These are phyloP conservation scores for Herpetotheres cachinnans DNA, from an alignment of 2,113 vertebrate species.

Conservation along the genomic window DNA sequence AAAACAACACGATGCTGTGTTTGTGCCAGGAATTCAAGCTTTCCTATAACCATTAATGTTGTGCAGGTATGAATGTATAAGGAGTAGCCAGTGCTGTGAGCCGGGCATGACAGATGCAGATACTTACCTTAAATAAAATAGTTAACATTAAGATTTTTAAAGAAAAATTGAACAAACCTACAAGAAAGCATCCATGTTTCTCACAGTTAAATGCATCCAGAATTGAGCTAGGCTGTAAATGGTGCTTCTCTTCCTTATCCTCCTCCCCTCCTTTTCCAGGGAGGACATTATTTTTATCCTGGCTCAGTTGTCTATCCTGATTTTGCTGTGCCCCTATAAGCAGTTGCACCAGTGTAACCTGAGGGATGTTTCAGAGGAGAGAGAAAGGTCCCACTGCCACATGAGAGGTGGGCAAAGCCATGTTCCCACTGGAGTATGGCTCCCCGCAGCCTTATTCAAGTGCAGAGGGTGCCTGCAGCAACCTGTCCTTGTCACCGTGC, in stretches of 20 bases:
- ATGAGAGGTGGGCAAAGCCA: rapidly evolving
- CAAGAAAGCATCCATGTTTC: neutral
- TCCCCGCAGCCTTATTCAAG: neutral
- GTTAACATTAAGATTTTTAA: neutral
- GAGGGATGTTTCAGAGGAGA: neutral
- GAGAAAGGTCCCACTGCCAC: neutral
- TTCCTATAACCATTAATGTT: neutral
- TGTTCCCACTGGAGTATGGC: rapidly evolving
- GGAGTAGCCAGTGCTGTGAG: neutral
- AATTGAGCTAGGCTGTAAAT: neutral
- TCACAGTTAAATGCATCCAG: neutral
- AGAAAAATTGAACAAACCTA: neutral
- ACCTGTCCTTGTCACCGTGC: neutral
- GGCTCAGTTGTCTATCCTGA: neutral
- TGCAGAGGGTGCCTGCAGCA: neutral
- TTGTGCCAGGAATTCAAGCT: neutral
- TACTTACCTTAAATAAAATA: neutral
- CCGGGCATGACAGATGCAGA: neutral
- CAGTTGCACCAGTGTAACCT: neutral
- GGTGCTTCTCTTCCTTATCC: neutral
- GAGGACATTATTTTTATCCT: neutral
- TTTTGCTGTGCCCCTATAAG: neutral
- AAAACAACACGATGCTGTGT: rapidly evolving
- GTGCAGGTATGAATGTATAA: neutral
- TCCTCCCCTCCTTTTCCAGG: rapidly evolving